Evolutionary conservation across 2,888 invertebrate species (phyloP), one percentile per base, ranked within the genome.

Genomic region (Leptogaster cylindrica): DNA sequence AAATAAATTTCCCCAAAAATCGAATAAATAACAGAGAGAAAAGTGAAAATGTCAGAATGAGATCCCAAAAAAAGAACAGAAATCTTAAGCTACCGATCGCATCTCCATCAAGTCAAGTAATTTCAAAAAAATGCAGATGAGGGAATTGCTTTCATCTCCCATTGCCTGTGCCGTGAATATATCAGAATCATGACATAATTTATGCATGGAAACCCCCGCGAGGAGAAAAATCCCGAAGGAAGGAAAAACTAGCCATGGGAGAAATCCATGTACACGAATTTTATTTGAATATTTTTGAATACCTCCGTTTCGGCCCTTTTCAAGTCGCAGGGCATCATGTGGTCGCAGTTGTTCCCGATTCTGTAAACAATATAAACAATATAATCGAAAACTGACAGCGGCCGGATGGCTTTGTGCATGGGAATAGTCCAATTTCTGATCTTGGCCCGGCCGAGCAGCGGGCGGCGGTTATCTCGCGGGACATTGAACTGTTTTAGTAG

Each of bases 161-260:
- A 20, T 16, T 16, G 27, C 7, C 51, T 52, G 31, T 8, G 31
- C 16, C 52, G 27, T 20, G 33, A 14, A 52, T 52, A 31, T 52
- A 52, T 52, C 52, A 52, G 52, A 52, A 33, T 52, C 52, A 52
- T 52, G 52, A 52, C 52, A 52, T 52, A 52, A 52, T 52, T 52
- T 52, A 52, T 52, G 23, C 52, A 52, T 52, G 52, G n/a, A 16
- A 52, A n/a, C n/a, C n/a, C n/a, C 52, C 18, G 33, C 31, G 31
- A 52, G 52, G 33, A 52, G 27, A 52, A 52, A 52, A 14, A 50
- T 16, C 4, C 10, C n/a, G 31, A 33, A 28, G 20, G 14, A 52
- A 33, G 14, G 33, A 16, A 28, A 18, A 10, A 16, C 51, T 28
- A 28, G 51, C 18, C 33, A 28, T 33, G 20, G n/a, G 18, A n/a